Evolutionary conservation across 2,113 vertebrate genomes (phyloP), one percentile per base, ranked within the genome.

Genomic region (Perognathus longimembris): DNA sequence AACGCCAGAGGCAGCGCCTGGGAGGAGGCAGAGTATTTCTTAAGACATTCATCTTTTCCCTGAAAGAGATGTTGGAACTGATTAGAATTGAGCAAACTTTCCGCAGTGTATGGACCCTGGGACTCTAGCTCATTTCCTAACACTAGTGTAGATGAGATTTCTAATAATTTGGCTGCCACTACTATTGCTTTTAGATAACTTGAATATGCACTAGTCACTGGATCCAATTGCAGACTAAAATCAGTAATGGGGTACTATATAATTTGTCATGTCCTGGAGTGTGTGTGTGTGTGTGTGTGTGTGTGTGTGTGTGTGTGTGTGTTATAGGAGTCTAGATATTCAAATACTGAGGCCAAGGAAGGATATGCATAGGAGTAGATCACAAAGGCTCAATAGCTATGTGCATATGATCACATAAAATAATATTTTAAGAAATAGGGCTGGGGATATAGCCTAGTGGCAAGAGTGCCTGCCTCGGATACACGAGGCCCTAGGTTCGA

Each of bases 21-120:
- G 66, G 42, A 17, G 6, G 42, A 32, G 32, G 77, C 59, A 83
- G 54, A 84, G 45, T 6, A 45, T 45, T 45, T 45, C 45, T 7
- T 45, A 45, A 45, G 45, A 45, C 45, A 45, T 45, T 11, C 45
- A 45, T 36, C 66, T 50, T 11, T 6, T 67, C 38, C 32, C 67
- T 57, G 30, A 76, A 75, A 84, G 85, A 74, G 88, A 61, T 79
- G 15, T 61, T 81, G 80, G 38, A 61, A 45, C 45, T 24, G 45
- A 34, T 78, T 14, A 84, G 32, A 87, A 34, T 79, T 66, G n/a
- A 66, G 14, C 69, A 75, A 85, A 73, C 50, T 91, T 54, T 92
- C 42, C 73, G 20, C 38, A 92, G 38, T 18, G 0, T 32, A 18
- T 30, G 24, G 66, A 69, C 14, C 26, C 28, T 28, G 9, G 4